Percentiles rank a stretch among this genome's conserved stretches.
These are phyloP conservation scores for Ammospiza nelsoni DNA, from an alignment of 2,113 vertebrate species.

Conservation along the genomic window DNA sequence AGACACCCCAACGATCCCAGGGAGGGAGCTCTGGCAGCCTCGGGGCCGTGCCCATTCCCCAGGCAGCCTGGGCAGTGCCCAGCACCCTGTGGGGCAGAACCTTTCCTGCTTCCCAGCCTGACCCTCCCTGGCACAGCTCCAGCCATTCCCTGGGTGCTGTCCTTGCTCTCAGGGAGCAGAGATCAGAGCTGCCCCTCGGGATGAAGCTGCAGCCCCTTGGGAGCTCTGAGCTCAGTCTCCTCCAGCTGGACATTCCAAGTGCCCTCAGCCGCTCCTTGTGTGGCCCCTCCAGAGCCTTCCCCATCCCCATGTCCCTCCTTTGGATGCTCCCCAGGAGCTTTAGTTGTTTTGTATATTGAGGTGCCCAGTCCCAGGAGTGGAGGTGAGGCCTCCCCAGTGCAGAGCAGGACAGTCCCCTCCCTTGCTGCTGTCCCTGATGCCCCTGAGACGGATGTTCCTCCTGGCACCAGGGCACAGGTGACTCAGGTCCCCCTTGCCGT, in stretches of 20 bases:
- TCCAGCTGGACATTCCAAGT: not conserved
- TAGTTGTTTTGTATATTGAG: not conserved
- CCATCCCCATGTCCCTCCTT: not conserved
- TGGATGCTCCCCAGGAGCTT: not conserved
- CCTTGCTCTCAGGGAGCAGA: not conserved
- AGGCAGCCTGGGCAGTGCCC: not conserved
- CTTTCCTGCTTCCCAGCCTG: rapidly evolving
- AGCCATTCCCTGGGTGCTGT: not conserved
- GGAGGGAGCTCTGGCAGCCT: not conserved
- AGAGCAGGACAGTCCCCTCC: not conserved
- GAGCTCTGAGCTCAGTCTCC: not conserved
- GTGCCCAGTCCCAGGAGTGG: not conserved
- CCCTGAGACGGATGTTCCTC: not conserved
- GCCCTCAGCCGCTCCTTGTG: rapidly evolving
- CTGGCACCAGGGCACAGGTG: not conserved
- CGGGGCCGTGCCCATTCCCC: not conserved
- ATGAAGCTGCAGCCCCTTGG: not conserved
- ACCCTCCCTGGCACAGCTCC: not conserved
- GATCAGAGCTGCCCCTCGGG: rapidly evolving
- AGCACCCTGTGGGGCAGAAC: not conserved
- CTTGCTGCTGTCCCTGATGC: not conserved
- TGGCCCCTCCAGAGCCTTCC: not conserved
- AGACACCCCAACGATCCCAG: not conserved
- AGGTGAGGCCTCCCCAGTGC: not conserved
- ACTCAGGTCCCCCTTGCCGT: not conserved